These are phyloP conservation scores for Hippolais icterina DNA, from an alignment of 2,113 vertebrate genomes.

Conservation along the genomic window DNA sequence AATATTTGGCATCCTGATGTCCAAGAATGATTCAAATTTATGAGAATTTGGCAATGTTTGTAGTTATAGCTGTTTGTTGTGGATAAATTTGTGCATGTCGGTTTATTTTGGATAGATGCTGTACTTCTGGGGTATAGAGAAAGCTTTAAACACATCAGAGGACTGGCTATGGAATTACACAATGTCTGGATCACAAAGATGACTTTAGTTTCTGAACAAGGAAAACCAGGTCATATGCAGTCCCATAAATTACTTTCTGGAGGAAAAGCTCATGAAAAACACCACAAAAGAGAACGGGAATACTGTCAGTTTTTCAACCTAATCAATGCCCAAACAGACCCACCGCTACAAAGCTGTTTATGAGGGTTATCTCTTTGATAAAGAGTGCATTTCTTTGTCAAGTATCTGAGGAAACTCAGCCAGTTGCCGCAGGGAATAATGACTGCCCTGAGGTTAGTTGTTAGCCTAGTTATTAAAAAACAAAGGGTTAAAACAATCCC, in stretches of 20 bases:
- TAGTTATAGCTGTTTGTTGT: neutral
- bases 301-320: neutral
- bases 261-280: neutral
- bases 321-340: neutral
- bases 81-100: neutral
- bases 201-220: neutral
- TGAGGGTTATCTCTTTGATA: neutral
- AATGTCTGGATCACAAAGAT: neutral
- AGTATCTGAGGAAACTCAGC: neutral
- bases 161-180: neutral
- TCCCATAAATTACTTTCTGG: neutral
- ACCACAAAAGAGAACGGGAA: neutral
- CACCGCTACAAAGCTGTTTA: neutral
- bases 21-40: neutral
- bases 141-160: neutral
- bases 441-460: neutral
- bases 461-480: neutral
- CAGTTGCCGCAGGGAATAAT: neutral
- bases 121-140: neutral
- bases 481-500: neutral
- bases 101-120: neutral
- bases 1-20: neutral
- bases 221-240: neutral
- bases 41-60: neutral
- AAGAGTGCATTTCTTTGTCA: neutral